These are phyloP conservation scores for Eufriesea mexicana DNA, from an alignment of 1,140 invertebrate species.

Conservation along the genomic window DNA sequence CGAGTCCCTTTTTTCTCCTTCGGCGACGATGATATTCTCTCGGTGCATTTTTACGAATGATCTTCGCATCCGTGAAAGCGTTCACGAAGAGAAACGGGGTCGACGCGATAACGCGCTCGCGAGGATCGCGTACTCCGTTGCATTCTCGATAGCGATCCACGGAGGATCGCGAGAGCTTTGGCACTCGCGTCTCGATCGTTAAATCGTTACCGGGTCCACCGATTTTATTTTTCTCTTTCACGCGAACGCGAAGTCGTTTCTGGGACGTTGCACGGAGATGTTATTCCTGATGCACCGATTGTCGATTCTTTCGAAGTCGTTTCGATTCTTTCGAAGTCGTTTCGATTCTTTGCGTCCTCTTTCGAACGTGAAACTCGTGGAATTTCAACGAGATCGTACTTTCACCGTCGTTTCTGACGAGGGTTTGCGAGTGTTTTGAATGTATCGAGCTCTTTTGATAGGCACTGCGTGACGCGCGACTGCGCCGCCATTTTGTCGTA, in stretches of 20 bases:
- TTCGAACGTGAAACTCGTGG: conserved; percentile 34
- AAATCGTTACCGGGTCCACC: not conserved
- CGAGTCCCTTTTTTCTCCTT: not conserved
- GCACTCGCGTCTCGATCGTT: not conserved
- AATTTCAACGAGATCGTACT: conserved; percentile 38
- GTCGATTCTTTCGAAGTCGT: conserved; percentile 38
- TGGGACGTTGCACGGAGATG: conserved; percentile 34
- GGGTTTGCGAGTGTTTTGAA: conserved; percentile 8
- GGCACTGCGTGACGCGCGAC: not conserved
- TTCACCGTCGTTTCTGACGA: conserved; percentile 40
- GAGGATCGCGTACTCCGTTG: not conserved
- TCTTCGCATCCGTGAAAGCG: conserved; percentile 15
- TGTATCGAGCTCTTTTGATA: too few species aligned
- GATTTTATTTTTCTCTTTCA: conserved; percentile 17
- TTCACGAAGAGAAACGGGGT: not conserved
- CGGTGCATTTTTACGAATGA: not conserved
- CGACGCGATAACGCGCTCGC: not conserved
- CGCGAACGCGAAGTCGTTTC: conserved; percentile 15
- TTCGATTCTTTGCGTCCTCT: conserved; percentile 42
- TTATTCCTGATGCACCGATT: conserved; percentile 32
- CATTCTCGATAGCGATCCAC: conserved; percentile 9
- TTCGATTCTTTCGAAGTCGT: too few species aligned
- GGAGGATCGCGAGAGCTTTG: not conserved
- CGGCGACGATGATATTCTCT: too few species aligned
- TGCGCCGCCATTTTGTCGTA: not conserved